Evolutionary conservation across 1,140 invertebrate genomes (phyloP).

Genomic region (Drosophila hydei): DNA sequence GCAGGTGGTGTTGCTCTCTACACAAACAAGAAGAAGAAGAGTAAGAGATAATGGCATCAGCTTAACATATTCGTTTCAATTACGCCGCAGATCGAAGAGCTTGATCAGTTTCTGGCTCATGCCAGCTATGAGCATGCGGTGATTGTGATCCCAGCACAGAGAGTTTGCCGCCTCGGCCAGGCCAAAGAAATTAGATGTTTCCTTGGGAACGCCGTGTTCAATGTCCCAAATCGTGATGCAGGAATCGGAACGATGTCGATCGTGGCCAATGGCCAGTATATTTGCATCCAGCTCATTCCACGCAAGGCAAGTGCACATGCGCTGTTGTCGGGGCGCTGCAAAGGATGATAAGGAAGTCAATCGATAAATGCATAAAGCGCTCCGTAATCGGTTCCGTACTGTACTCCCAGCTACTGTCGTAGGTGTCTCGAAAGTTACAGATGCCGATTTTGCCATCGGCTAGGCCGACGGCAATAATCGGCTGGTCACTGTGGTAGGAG

Average conservation of each 20-base stretch:
- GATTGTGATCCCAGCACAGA: constrained; percentile 92
- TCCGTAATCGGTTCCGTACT: constrained; percentile 46
- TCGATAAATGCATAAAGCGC: neutral
- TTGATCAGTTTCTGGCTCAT: constrained; percentile 95
- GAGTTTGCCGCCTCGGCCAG: constrained; percentile 93
- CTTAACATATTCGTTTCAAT: constrained; percentile 37
- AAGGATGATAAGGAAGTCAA: neutral
- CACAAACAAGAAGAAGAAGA: constrained; percentile 27
- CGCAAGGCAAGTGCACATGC: constrained; percentile 93
- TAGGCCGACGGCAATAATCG: constrained; percentile 92
- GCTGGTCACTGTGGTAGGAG: constrained; percentile 85
- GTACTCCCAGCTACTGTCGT: constrained; percentile 79
- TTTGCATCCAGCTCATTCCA: constrained; percentile 95
- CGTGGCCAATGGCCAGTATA: constrained; percentile 92
- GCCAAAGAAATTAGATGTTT: constrained; percentile 84
- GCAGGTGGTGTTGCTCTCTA: constrained; percentile 89
- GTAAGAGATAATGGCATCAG: constrained; percentile 14
- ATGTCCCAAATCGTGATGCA: constrained; percentile 93
- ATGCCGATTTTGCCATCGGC: constrained; percentile 93
- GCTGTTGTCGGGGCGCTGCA: constrained; percentile 90
- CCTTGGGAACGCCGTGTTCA: constrained; percentile 71
- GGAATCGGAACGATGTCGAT: constrained; percentile 93
- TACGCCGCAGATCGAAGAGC: constrained; percentile 96
- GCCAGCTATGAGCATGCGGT: constrained; percentile 91
- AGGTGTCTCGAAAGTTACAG: constrained; percentile 90